Conservation (phyloP, 2,113 vertebrate genomes). For the Bujurquina vittata region DNA sequence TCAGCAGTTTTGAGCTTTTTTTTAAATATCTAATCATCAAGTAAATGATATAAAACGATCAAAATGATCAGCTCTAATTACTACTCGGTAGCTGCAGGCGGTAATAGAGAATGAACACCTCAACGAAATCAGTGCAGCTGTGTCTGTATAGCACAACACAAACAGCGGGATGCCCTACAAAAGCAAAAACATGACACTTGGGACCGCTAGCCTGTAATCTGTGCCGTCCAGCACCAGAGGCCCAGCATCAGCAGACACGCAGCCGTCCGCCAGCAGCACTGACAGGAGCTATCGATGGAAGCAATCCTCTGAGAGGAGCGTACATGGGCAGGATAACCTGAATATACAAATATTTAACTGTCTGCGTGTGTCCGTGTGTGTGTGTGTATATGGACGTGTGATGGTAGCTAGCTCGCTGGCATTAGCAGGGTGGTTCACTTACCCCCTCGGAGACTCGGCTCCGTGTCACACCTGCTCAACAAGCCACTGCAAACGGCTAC, state of each 20-base stretch:
- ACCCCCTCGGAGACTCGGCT: slow-evolving; percentile 51
- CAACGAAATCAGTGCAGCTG: not conserved
- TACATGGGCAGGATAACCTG: not conserved
- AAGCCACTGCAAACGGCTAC: not conserved
- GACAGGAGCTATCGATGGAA: not conserved
- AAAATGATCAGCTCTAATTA: not conserved
- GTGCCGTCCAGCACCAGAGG: not conserved
- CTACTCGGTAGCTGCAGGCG: not conserved
- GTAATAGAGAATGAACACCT: not conserved
- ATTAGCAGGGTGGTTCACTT: slow-evolving; percentile 38
- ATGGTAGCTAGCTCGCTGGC: slow-evolving; percentile 17
- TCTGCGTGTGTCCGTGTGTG: not conserved
- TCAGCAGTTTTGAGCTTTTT: not conserved
- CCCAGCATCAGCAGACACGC: slow-evolving; percentile 25
- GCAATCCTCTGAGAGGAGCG: not conserved
- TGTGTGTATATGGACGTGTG: not conserved
- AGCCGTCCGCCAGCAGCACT: not conserved
- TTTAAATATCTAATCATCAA: not conserved
- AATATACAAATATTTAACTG: not conserved
- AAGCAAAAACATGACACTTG: not conserved
- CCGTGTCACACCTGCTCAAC: slow-evolving; percentile 49
- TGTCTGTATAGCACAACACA: not conserved
- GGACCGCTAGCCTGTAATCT: not conserved
- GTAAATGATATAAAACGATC: not conserved
- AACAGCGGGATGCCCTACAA: not conserved